Conservation (phyloP, 2,888 invertebrate species). For the Norana najaformis region DNA sequence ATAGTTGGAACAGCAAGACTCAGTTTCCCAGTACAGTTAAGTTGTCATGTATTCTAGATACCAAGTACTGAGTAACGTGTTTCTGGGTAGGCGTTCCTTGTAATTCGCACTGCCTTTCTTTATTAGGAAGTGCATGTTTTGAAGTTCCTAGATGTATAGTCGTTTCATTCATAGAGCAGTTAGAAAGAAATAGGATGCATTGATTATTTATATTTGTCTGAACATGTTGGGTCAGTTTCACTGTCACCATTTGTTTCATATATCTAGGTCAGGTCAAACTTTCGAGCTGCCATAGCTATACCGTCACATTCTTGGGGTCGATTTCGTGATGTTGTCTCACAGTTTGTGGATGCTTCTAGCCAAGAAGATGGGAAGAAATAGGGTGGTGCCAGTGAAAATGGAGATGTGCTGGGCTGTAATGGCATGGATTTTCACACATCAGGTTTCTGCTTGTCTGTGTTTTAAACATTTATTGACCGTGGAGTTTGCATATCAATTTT, state of each 20-base stretch:
- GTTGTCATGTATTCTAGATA: too few relatives aligned
- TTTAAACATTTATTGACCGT: constrained; percentile 13
- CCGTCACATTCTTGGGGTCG: background rate
- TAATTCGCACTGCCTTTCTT: too few relatives aligned
- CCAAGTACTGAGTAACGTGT: too few relatives aligned
- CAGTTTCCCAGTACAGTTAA: too few relatives aligned
- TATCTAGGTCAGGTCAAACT: constrained; percentile 5
- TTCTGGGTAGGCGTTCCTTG: too few relatives aligned
- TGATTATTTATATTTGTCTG: background rate
- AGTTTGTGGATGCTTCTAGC: background rate
- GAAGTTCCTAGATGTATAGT: too few relatives aligned
- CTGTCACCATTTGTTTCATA: background rate
- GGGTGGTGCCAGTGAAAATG: background rate
- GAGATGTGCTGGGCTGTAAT: background rate
- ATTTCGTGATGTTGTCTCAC: background rate
- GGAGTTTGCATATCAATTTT: constrained; percentile 13
- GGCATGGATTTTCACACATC: constrained; percentile 6
- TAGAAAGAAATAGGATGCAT: background rate
- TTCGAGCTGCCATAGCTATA: background rate
- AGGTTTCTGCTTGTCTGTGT: constrained; percentile 13
- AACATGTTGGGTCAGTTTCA: background rate
- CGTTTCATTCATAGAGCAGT: too few relatives aligned
- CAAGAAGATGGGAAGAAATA: background rate
- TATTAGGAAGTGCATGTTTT: too few relatives aligned
- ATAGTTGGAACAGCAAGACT: too few relatives aligned